Base-by-base conservation (phyloP, 2,888 invertebrate species). In the Ryuthela nishihirai region DNA sequence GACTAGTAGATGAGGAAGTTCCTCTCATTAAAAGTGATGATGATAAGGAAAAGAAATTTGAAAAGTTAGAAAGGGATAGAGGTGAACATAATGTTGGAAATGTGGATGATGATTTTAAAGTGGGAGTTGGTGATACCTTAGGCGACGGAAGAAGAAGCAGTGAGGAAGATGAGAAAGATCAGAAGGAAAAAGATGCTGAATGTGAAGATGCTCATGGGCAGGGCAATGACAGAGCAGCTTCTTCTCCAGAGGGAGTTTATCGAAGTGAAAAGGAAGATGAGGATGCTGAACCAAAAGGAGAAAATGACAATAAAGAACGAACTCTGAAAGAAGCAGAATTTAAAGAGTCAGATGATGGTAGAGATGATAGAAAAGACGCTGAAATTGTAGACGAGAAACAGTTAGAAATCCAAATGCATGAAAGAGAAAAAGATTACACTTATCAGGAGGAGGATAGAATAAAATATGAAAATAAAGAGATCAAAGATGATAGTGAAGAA, bases 121-220 rank as follows among this genome's bases (percentile, higher is more conserved):
- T 48, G 15, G 24, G 6, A 17, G 29, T 21, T 26, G 54, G 46
- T 15, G 47, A 25, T 12, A 41, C 21, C 39, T 43, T 50, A 15
- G 15, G 32, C n/a, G 56, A 60, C 35, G 73, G 65, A 70, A 7
- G 69, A 70, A 5, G 68, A 63, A 72, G 71, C 42, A 47, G 24
- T 39, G 47, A 2, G 52, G 40, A 1, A 36, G 35, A 36, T 36
- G 25, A 10, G 45, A 36, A 18, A 40, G 32, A 15, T 40, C 43
- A 32, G 47, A 60, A 9, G 47, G 53, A 49, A 40, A 49, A 42
- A 42, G 53, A 54, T 34, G 53, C 56, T 23, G 43, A 47, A n/a
- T n/a, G n/a, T n/a, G n/a, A n/a, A n/a, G n/a, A n/a, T n/a, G n/a
- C n/a, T n/a, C n/a, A n/a, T n/a, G n/a, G n/a, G n/a, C n/a, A n/a